phyloP scores from a whole-genome alignment of 2,888 invertebrate genomes.

The Pollenia angustigena region DNA sequence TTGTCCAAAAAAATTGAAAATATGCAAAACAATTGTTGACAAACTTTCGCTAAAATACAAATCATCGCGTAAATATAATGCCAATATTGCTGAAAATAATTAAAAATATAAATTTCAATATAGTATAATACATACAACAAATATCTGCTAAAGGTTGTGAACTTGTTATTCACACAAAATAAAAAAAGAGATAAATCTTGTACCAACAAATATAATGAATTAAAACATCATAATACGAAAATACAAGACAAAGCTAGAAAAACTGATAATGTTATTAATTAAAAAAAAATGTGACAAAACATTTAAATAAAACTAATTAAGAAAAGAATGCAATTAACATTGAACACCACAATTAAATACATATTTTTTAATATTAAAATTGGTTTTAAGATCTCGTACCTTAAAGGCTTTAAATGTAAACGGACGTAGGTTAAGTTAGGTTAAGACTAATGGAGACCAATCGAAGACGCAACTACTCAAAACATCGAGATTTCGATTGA shows the following conservation, averaged over 20 bases:
- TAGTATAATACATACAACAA: conserved; percentile 6
- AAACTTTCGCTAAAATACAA: conserved; percentile 85
- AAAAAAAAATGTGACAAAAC: conserved; percentile 3
- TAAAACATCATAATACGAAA: conserved; percentile 6
- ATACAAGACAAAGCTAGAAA: conserved; percentile 12
- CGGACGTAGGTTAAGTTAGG: too few species aligned
- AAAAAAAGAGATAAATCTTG: conserved; percentile 32
- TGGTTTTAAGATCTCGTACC: too few species aligned
- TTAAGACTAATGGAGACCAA: too few species aligned
- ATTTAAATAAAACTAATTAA: too few species aligned
- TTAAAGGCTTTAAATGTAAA: too few species aligned
- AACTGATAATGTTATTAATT: conserved; percentile 16
- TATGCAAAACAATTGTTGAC: conserved; percentile 86
- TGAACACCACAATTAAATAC: too few species aligned
- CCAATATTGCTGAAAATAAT: conserved; percentile 86
- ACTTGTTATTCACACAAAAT: conserved; percentile 14
- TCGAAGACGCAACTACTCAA: too few species aligned
- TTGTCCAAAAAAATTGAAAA: conserved; percentile 87
- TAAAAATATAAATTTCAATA: conserved; percentile 3
- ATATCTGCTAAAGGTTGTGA: conserved; percentile 33
- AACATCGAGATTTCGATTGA: too few species aligned
- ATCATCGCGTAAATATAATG: conserved; percentile 86
- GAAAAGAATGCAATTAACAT: too few species aligned
- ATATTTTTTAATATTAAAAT: too few species aligned
- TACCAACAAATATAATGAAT: conserved; percentile 23